phyloP scores from a whole-genome alignment of 1,140 invertebrate species.

The Dreissena polymorpha region DNA sequence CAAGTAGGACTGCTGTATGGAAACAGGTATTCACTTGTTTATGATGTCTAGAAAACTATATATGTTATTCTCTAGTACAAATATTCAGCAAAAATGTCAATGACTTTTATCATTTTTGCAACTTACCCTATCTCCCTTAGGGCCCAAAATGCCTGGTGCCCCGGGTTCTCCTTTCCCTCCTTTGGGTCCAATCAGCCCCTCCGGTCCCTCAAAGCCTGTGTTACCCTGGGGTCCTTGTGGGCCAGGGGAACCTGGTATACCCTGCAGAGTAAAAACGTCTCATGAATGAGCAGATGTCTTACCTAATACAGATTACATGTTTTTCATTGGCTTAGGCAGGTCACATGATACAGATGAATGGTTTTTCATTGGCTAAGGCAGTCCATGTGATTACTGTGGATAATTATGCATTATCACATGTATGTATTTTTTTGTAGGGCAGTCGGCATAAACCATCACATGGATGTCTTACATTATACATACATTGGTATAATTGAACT shows the following conservation, averaged over 20 bases:
- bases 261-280: slow-evolving; percentile 80
- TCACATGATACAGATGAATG: neutral
- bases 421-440: no score
- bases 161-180: slow-evolving; percentile 93
- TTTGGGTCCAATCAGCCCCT: slow-evolving; percentile 91
- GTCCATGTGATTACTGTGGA: neutral
- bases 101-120: no score
- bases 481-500: no score
- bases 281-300: neutral
- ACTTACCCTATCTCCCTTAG: slow-evolving; percentile 90
- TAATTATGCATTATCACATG: no score
- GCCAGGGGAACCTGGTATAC: slow-evolving; percentile 85
- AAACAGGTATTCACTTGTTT: no score
- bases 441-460: no score
- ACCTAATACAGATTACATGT: neutral
- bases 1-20: no score
- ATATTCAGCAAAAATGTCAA: no score
- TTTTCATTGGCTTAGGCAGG: neutral
- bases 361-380: neutral
- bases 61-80: no score
- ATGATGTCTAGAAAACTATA: no score
- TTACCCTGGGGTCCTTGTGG: slow-evolving; percentile 87
- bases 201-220: slow-evolving; percentile 90
- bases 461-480: no score
- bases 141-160: slow-evolving; percentile 88